These are phyloP conservation scores for Agapornis roseicollis DNA, from an alignment of 2,113 vertebrate species.

Conservation along the genomic window DNA sequence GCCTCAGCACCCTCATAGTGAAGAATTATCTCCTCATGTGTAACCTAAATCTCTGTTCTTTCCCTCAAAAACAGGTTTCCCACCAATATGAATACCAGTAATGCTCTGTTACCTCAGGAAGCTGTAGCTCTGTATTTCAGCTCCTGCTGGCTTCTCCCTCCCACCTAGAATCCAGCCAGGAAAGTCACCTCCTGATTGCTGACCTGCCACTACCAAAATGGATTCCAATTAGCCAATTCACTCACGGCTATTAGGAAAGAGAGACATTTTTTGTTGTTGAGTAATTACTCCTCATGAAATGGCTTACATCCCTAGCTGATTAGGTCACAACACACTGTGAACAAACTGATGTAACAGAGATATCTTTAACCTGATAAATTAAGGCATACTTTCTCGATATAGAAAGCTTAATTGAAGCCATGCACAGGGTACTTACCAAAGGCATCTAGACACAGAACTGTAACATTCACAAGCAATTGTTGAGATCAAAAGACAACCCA, in stretches of 20 bases:
- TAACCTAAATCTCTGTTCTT: background rate
- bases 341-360: conserved; percentile 70
- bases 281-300: conserved; percentile 62
- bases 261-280: conserved; percentile 58
- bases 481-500: background rate
- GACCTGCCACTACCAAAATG: conserved; percentile 56
- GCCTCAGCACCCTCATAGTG: background rate
- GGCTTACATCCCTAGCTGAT: conserved; percentile 59
- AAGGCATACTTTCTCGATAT: conserved; percentile 54
- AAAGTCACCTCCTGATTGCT: conserved; percentile 43
- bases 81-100: accelerated
- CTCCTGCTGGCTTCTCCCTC: background rate
- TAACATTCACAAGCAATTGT: background rate
- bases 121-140: background rate
- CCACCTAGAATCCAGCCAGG: conserved; percentile 18
- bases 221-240: conserved; percentile 58
- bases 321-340: conserved; percentile 69
- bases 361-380: conserved; percentile 74
- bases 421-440: background rate
- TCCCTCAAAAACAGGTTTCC: background rate
- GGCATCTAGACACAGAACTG: background rate
- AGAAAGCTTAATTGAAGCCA: conserved; percentile 62
- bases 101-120: background rate
- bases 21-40: background rate
- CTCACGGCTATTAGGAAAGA: conserved; percentile 35